These are phyloP conservation scores for Novumbra hubbsi DNA, from an alignment of 2,797 vertebrate species.

Conservation along the genomic window DNA sequence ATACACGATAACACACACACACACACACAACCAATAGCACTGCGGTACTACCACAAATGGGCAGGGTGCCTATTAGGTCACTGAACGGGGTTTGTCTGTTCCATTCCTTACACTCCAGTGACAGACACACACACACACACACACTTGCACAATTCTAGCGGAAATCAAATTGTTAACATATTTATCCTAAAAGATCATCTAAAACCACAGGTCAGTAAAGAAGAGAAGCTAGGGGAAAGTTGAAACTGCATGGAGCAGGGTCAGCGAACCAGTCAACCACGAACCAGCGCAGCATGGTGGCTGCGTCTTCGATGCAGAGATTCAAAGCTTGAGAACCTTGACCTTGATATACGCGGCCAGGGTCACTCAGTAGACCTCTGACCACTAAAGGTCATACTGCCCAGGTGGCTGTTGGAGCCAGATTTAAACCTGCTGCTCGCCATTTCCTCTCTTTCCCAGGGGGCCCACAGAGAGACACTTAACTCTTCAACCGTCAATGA, in stretches of 20 bases:
- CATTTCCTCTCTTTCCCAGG: slow-evolving; percentile 5
- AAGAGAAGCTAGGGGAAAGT: background rate
- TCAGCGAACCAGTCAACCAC: background rate
- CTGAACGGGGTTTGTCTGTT: background rate
- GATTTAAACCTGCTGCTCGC: background rate
- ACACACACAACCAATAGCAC: background rate
- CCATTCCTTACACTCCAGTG: slow-evolving; percentile 6
- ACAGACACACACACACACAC: slow-evolving; percentile 4
- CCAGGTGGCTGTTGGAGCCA: background rate
- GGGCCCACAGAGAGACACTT: slow-evolving; percentile 2
- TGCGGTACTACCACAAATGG: background rate
- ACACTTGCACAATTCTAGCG: background rate
- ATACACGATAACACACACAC: background rate
- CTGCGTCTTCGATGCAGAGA: background rate
- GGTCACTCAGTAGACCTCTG: no score
- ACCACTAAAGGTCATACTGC: slow-evolving; percentile 1
- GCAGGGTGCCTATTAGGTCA: slow-evolving; percentile 7
- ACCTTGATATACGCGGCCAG: no score
- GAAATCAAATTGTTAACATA: background rate
- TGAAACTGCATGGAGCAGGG: background rate
- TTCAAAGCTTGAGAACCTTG: background rate
- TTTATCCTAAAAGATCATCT: background rate
- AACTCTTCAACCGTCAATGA: background rate
- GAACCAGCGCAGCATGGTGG: background rate
- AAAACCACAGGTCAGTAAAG: background rate